Evolutionary conservation across 2,888 invertebrate genomes (phyloP).

Genomic region (Lepas anatifera): DNA sequence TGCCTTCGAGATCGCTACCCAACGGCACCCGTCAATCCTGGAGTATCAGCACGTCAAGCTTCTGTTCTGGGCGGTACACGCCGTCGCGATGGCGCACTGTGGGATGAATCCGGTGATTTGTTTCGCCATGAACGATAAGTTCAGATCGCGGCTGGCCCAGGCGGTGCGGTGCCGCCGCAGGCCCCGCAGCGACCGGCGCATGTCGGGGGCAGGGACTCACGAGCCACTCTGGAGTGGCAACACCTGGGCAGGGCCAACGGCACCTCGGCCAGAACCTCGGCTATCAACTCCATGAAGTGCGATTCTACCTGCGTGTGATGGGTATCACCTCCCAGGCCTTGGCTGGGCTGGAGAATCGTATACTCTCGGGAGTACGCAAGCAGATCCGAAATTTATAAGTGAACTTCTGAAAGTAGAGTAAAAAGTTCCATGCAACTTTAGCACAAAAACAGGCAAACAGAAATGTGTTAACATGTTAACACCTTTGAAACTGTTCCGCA

Average conservation of each 20-base stretch:
- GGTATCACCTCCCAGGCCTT: too few species aligned
- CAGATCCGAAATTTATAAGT: too few species aligned
- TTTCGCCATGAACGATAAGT: background rate
- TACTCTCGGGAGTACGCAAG: too few species aligned
- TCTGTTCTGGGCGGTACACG: background rate
- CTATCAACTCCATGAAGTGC: background rate
- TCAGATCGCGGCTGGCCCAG: background rate
- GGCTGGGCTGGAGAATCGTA: too few species aligned
- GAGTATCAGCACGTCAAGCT: background rate
- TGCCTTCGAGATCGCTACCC: slow-evolving; percentile 14
- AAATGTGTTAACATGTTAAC: too few species aligned
- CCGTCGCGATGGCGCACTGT: background rate
- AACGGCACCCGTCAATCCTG: background rate
- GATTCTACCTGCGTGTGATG: background rate
- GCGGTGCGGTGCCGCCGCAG: background rate
- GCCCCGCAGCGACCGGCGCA: background rate
- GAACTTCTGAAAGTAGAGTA: too few species aligned
- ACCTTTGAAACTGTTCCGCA: too few species aligned
- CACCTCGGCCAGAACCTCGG: background rate
- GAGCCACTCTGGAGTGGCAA: background rate
- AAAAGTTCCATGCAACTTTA: too few species aligned
- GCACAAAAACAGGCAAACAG: too few species aligned
- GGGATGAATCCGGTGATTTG: background rate
- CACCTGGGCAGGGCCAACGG: background rate
- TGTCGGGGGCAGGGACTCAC: background rate